These are phyloP conservation scores for Crocuta crocuta DNA, from an alignment of 2,113 vertebrate genomes.

Conservation along the genomic window DNA sequence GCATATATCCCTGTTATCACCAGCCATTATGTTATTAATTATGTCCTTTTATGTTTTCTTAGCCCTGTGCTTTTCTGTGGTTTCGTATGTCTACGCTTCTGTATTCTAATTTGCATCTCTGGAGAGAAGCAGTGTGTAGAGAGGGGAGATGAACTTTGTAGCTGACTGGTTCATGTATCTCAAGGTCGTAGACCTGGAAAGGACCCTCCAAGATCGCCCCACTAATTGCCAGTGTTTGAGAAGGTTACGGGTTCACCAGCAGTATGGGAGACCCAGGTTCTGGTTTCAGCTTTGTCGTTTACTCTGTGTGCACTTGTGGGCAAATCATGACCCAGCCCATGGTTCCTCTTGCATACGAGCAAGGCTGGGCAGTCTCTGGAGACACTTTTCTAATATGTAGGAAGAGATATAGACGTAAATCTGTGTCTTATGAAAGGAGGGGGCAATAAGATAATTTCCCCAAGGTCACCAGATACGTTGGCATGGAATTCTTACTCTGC, in stretches of 20 bases:
- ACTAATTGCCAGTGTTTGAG: not conserved
- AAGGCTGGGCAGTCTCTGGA: not conserved
- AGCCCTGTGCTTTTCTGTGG: not conserved
- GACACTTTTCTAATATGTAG: not conserved
- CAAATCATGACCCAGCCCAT: not conserved
- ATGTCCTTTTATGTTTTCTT: not conserved
- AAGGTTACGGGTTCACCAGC: not conserved
- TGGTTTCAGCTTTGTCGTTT: not conserved
- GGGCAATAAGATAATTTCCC: constrained; percentile 1
- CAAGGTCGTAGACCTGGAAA: not conserved
- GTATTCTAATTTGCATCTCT: not conserved
- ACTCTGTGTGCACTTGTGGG: not conserved
- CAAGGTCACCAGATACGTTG: not conserved
- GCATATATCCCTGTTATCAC: not conserved
- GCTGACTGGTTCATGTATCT: not conserved
- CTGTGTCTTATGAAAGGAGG: not conserved
- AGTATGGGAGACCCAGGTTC: not conserved
- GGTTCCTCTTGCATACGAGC: not conserved
- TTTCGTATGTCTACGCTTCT: not conserved
- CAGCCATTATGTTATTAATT: not conserved
- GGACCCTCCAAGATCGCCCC: not conserved
- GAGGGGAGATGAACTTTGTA: not conserved
- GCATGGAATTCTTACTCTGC: not conserved
- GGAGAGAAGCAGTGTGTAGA: not conserved
- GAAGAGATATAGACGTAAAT: not conserved